Evolutionary conservation across 1,140 invertebrate genomes (phyloP), one percentile per base, ranked within the genome.

Genomic region (Limonius californicus): DNA sequence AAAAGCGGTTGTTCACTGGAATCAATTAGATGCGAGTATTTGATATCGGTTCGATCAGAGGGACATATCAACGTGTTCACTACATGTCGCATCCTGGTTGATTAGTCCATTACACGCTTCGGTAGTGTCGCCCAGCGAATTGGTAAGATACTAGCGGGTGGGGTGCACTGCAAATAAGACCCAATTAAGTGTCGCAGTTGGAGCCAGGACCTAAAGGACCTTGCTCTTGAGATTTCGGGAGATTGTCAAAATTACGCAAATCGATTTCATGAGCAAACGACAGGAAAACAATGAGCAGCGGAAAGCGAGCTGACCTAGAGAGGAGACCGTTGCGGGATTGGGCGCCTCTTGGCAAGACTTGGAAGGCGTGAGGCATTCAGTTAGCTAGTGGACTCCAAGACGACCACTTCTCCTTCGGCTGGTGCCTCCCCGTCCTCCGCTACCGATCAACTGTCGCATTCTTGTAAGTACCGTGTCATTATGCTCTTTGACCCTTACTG

Each of bases 251-350:
- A 42, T 56, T 43, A 27, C 30, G 55, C 58, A 45, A 43, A 54
- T 39, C 60, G 53, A 61, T 59, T 43, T 14, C 39, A 32, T 27
- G 27, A 19, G 47, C 16, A 21, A 55, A 23, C 55, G 16, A 27
- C 7, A 19, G n/a, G 45, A 65, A 65, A 61, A 64, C 67, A 62
- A 65, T 66, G 61, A 57, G 56, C 50, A 58, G 60, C 59, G 67
- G 64, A 66, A 62, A 57, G 61, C 64, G 59, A 32, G 56, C 43
- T 70, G 68, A 70, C 68, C 68, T 70, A 70, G 68, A 70, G 68
- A 70, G 68, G 65, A 70, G 64, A 64, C 59, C 62, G 60, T 43
- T 55, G 59, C 35, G 66, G 67, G 65, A 68, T 68, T 62, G 63
- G 61, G 47, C 63, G 63, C 57, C 66, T 61, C 61, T 68, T 68